Base-by-base conservation (phyloP, 2,888 invertebrate genomes). In the Fragum fragum region DNA sequence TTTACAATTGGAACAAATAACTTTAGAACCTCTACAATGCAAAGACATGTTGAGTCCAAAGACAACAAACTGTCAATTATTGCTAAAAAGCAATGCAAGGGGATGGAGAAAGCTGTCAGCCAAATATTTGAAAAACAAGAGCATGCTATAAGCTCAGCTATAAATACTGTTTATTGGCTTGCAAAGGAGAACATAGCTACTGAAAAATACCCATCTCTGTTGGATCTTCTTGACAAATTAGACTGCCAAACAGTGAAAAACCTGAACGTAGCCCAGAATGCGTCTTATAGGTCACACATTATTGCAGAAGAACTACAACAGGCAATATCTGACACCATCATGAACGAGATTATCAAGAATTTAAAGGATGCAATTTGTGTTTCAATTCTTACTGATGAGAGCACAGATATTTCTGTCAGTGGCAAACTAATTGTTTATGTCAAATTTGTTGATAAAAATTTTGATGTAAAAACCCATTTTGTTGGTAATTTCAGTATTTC, bases 171-270 rank as follows among this genome's bases (percentile, higher is more conserved):
- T 0, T 79, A 73, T 29, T 79, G 79, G 73, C 42, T 74, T 26
- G 59, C 69, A 14, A 69, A 73, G 32, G 79, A 79, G 32, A 68
- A 79, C 52, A 73, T 79, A 26, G 57, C 79, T 18, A 70, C 73
- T 14, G 59, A 52, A 18, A 79, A 79, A 26, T 79, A 79, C 59
- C 39, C 73, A 36, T 73, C 73, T 52, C 32, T 68, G 47, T 70
- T 70, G 26, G 47, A 29, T 16, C 53, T 70, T n/a, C 47, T 70
- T 23, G 52, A 47, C 1, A 70, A 70, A 47, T n/a, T 28, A 26
- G 53, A 29, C 23, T 70, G 70, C 29, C 28, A 23, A 23, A 26
- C 5, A 14, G 47, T 68, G 18, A 14, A 70, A 29, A 70, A 53
- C 53, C 29, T 70, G 26, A 70, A 52, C 47, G 70, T 70, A n/a